Evolutionary conservation across 2,113 vertebrate species (phyloP), one percentile per base, ranked within the genome.

Genomic region (Serinus canaria): DNA sequence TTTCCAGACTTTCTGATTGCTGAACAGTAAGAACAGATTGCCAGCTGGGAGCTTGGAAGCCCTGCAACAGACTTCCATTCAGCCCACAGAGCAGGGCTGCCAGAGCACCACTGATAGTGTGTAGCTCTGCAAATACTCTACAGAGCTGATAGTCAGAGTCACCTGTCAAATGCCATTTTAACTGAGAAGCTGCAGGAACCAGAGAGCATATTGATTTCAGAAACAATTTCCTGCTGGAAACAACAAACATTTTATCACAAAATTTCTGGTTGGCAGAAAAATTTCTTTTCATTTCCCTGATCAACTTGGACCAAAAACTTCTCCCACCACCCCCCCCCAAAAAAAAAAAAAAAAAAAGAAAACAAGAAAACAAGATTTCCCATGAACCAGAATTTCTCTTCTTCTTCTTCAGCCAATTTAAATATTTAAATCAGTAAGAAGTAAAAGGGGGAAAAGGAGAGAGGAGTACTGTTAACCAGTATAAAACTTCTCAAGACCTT

Each of bases 101-200:
- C 85, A 86, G 81, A 87, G 70, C 35, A 73, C 37, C 67, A 73
- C 43, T 2, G 3, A 47, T 68, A 63, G 72, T 5, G 0, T 30
- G 23, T 10, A 75, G 63, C 55, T 64, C 63, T n/a, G 43, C 50
- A 70, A 70, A 56, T 52, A 28, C 68, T 77, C 75, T 41, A 37
- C 11, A 4, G 74, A 92, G 47, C 72, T 74, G 55, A 64, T 43
- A 86, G 39, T 67, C 74, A 62, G 47, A 82, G 74, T 90, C 73
- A 97, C 89, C 56, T 95, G 91, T 94, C 94, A 95, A 93, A 75
- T 56, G 17, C 50, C 52, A 81, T 97, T 95, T 90, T 81, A 66
- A 72, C 47, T 89, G 77, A 95, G 76, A 91, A 93, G 64, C 24
- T 92, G 69, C 83, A 96, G 86, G 44, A 93, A 90, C 35, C 24